A percentile compares a stretch with the other conserved stretches of the same genome.
phyloP scores from a whole-genome alignment of 2,888 invertebrate genomes.

The Stratiomys singularior region DNA sequence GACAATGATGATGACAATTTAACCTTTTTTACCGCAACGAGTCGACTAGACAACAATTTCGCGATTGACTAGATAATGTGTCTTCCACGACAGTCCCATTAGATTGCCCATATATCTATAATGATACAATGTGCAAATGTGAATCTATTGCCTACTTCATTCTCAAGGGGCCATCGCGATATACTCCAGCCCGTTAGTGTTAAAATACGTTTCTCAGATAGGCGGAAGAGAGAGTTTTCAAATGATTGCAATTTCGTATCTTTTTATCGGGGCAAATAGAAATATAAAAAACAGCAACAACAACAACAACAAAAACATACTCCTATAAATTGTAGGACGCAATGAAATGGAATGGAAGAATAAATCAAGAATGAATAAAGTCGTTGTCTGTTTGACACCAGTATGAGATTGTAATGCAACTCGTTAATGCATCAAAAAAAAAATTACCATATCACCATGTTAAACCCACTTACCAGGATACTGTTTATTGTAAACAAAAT shows the following conservation, averaged over 20 bases:
- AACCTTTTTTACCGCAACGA: constrained; percentile 17
- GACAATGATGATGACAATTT: constrained; percentile 9
- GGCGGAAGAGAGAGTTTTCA: constrained; percentile 29
- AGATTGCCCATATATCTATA: background rate
- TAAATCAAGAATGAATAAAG: constrained; percentile 26
- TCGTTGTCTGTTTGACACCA: background rate
- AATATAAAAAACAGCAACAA: too few species aligned
- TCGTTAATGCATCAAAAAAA: background rate
- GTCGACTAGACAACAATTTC: constrained; percentile 26
- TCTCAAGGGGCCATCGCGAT: too few species aligned
- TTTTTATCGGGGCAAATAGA: background rate
- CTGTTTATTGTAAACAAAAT: too few species aligned
- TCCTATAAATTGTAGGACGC: constrained; percentile 1
- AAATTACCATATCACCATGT: background rate
- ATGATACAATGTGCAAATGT: background rate
- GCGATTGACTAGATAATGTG: constrained; percentile 42
- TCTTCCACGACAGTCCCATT: background rate
- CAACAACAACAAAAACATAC: too few species aligned
- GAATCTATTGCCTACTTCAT: too few species aligned
- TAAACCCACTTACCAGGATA: background rate
- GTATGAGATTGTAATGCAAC: background rate
- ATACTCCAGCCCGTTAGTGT: too few species aligned
- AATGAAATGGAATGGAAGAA: background rate
- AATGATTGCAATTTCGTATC: background rate
- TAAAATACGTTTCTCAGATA: background rate